Conservation (phyloP, 2,888 invertebrate genomes). For the Coelinius sp. region DNA sequence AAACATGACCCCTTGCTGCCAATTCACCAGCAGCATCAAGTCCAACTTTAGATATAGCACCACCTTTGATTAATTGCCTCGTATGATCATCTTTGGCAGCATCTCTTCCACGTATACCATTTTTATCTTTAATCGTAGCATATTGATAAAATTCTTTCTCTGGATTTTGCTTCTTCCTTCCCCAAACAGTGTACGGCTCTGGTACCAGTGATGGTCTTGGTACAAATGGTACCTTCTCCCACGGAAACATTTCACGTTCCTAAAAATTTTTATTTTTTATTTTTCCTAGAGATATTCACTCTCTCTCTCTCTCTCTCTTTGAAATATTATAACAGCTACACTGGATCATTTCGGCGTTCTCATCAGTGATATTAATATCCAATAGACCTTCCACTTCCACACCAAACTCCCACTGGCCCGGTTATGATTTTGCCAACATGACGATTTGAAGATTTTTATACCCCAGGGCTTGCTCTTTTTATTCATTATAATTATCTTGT, state of each 20-base stretch:
- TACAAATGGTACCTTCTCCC: slow-evolving; percentile 91
- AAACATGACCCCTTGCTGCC: slow-evolving; percentile 66
- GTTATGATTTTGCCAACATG: not conserved
- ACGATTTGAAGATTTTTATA: slow-evolving; percentile 5
- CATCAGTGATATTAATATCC: slow-evolving; percentile 27
- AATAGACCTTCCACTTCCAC: slow-evolving; percentile 45
- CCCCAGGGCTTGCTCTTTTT: slow-evolving; percentile 24
- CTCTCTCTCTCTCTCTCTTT: too few relatives aligned
- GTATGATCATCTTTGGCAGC: slow-evolving; percentile 63
- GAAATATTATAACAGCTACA: slow-evolving; percentile 1
- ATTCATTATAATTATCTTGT: not conserved
- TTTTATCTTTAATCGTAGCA: slow-evolving; percentile 64
- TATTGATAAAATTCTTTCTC: slow-evolving; percentile 67
- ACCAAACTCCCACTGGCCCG: slow-evolving; percentile 38
- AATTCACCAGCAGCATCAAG: slow-evolving; percentile 65
- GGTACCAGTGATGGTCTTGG: slow-evolving; percentile 88
- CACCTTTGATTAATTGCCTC: slow-evolving; percentile 65
- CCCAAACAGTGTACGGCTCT: slow-evolving; percentile 89
- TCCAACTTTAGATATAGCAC: slow-evolving; percentile 65
- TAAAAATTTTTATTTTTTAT: slow-evolving; percentile 72
- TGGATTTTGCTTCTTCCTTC: slow-evolving; percentile 74
- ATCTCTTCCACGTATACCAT: slow-evolving; percentile 64
- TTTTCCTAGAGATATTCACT: too few relatives aligned
- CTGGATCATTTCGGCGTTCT: slow-evolving; percentile 48
- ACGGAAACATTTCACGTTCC: slow-evolving; percentile 83